Evolutionary conservation across 2,888 invertebrate genomes (phyloP).

Genomic region (Allygus modestus): DNA sequence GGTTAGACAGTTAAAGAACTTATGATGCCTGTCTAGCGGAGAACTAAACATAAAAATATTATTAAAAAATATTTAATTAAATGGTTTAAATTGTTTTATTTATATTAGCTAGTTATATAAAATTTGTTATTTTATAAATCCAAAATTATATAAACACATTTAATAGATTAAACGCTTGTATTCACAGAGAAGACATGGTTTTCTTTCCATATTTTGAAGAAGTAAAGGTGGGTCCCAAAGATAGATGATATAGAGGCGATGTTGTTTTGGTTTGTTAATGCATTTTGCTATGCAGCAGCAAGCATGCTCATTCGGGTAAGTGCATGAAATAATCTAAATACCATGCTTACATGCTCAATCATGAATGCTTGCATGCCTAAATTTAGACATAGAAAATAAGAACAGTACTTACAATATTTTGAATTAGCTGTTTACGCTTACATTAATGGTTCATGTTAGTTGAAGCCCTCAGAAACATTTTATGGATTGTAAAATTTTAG

Average conservation of each 20-base stretch:
- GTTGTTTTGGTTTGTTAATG: not conserved
- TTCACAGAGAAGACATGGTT: not conserved
- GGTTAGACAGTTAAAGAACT: not conserved
- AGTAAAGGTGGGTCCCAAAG: not conserved
- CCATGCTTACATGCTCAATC: not conserved
- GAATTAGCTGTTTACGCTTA: no score
- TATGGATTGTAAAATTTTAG: no score
- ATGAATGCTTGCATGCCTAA: not conserved
- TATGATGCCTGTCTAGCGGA: no score
- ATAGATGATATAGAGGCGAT: not conserved
- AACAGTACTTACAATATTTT: not conserved
- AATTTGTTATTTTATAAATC: not conserved
- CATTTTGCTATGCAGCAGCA: constrained; percentile 8
- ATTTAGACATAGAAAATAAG: not conserved
- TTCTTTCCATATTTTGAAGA: not conserved
- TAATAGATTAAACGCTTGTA: not conserved
- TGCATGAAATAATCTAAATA: not conserved
- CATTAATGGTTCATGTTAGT: no score
- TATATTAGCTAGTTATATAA: not conserved
- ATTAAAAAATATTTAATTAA: not conserved
- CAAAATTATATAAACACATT: not conserved
- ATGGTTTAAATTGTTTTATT: not conserved
- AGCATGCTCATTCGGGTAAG: constrained; percentile 29
- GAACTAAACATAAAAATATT: no score
- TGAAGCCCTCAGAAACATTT: no score